Conservation (phyloP, 1,140 invertebrate species). For the Drosophila nigromelanica region DNA sequence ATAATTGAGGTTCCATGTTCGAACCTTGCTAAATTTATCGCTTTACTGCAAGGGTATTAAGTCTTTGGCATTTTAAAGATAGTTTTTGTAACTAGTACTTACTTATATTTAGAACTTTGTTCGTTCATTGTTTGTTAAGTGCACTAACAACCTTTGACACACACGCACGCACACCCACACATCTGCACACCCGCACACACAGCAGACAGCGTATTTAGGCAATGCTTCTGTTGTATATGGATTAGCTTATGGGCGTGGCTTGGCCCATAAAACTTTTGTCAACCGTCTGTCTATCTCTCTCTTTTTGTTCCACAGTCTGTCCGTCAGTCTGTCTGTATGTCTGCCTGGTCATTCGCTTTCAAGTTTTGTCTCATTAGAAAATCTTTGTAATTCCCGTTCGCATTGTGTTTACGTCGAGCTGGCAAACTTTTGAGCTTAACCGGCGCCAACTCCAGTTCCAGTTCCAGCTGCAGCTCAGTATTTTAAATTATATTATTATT, state of each 20-base stretch:
- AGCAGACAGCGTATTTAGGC: constrained; percentile 1
- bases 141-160: constrained; percentile 58
- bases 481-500: constrained; percentile 71
- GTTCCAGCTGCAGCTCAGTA: constrained; percentile 17
- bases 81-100: neutral
- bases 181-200: constrained; percentile 4
- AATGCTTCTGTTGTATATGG: constrained; percentile 1
- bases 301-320: too few species aligned
- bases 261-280: constrained; percentile 31
- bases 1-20: too few species aligned
- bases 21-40: neutral
- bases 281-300: neutral
- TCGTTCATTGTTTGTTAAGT: constrained; percentile 26
- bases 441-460: constrained; percentile 12
- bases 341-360: constrained; percentile 42
- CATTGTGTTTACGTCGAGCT: constrained; percentile 47
- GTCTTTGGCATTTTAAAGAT: neutral
- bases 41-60: neutral
- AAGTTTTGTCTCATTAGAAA: constrained; percentile 76
- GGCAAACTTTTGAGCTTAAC: constrained; percentile 46
- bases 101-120: neutral
- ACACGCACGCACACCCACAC: constrained; percentile 10
- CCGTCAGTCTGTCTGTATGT: constrained; percentile 6
- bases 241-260: constrained; percentile 5
- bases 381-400: constrained; percentile 63